Conservation (phyloP, 2,113 vertebrate species). For the Halcyon senegalensis region DNA sequence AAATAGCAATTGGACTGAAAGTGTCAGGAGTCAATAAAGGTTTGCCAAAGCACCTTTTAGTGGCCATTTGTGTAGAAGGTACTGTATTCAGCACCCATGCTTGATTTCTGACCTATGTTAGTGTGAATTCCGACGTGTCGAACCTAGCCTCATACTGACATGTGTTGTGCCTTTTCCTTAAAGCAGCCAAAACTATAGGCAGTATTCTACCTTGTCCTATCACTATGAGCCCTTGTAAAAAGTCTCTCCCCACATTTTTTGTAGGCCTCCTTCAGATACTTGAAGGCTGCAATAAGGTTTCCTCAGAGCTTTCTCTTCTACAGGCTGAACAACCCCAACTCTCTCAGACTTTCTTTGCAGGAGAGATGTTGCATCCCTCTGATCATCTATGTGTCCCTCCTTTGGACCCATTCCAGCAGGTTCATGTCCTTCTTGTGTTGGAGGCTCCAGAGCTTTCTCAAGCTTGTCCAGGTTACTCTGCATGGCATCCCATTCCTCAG, state of each 20-base stretch:
- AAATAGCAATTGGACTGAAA: background rate
- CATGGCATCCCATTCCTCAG: background rate
- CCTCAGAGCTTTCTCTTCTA: no score
- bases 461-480: background rate
- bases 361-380: background rate
- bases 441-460: background rate
- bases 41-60: background rate
- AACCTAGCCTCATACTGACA: background rate
- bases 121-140: rapidly evolving
- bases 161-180: background rate
- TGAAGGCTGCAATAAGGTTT: no score
- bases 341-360: no score
- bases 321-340: no score
- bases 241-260: no score
- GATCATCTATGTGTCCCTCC: background rate
- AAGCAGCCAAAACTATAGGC: background rate
- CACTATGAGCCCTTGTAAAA: no score
- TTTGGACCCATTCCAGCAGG: background rate
- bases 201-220: background rate
- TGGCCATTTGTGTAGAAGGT: background rate
- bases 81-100: background rate
- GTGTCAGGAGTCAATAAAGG: background rate
- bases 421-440: background rate
- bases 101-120: background rate
- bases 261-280: no score